Percentiles rank a stretch among this genome's conserved stretches.
These are phyloP conservation scores for Andrena trimmerana DNA, from an alignment of 2,888 invertebrate species.

Conservation along the genomic window DNA sequence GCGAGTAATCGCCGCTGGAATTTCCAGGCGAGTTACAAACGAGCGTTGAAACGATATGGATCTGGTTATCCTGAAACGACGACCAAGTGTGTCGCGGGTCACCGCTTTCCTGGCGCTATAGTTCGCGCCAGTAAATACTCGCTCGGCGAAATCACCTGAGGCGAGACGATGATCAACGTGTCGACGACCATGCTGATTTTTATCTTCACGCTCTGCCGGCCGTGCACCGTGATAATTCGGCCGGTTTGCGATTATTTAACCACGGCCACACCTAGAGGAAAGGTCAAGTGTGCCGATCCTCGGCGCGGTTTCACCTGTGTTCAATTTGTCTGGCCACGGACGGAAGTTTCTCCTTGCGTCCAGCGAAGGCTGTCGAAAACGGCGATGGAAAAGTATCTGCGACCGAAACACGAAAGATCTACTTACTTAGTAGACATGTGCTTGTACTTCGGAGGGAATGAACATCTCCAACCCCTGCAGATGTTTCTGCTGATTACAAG, in stretches of 20 bases:
- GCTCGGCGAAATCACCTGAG: slow-evolving; percentile 57
- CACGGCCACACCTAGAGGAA: slow-evolving; percentile 57
- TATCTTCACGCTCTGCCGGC: slow-evolving; percentile 64
- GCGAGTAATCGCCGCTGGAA: slow-evolving; percentile 37
- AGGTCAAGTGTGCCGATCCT: slow-evolving; percentile 41
- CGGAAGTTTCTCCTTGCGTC: slow-evolving; percentile 12
- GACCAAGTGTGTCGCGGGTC: slow-evolving; percentile 62
- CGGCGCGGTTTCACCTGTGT: slow-evolving; percentile 2
- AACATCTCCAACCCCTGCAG: background rate
- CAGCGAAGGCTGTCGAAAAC: background rate
- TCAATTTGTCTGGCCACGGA: background rate
- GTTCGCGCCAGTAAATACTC: slow-evolving; percentile 21
- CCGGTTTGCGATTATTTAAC: slow-evolving; percentile 56
- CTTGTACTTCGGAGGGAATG: background rate
- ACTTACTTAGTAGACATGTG: background rate
- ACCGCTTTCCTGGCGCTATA: slow-evolving; percentile 61
- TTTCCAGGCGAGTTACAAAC: slow-evolving; percentile 58
- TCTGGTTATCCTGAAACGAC: slow-evolving; percentile 64
- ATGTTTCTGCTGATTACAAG: too few species aligned
- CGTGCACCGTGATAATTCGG: slow-evolving; percentile 64
- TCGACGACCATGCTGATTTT: slow-evolving; percentile 61
- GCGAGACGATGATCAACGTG: slow-evolving; percentile 69
- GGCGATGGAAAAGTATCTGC: too few species aligned
- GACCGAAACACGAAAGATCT: background rate
- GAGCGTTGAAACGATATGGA: slow-evolving; percentile 61